Evolutionary conservation across 2,888 invertebrate genomes (phyloP).

Genomic region (Drosophila yooni): DNA sequence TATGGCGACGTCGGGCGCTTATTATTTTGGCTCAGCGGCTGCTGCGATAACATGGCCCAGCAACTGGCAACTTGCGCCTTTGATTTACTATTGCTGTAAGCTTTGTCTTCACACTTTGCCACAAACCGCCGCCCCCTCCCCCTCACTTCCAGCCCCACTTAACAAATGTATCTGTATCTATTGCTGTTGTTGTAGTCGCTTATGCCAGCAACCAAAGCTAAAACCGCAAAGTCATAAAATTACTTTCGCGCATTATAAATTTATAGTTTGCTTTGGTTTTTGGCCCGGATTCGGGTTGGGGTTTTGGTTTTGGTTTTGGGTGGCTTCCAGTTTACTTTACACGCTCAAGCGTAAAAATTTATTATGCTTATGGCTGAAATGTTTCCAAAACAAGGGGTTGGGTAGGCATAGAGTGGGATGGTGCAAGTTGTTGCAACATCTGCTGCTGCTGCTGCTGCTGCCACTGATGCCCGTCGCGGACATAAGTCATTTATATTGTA

Average conservation of each 20-base stretch:
- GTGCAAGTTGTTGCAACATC: conserved; percentile 58
- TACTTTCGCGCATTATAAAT: conserved; percentile 85
- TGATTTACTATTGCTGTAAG: conserved; percentile 69
- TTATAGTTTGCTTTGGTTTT: conserved; percentile 80
- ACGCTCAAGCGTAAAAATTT: conserved; percentile 84
- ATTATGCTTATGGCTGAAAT: conserved; percentile 80
- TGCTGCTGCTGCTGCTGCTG: conserved; percentile 55
- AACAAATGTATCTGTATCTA: conserved; percentile 38
- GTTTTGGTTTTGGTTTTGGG: conserved; percentile 23
- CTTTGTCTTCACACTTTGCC: conserved; percentile 53
- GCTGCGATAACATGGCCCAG: conserved; percentile 75
- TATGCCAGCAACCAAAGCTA: conserved; percentile 62
- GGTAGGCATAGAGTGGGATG: neutral
- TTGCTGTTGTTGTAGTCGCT: conserved; percentile 27
- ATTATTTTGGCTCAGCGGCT: conserved; percentile 74
- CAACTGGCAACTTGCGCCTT: conserved; percentile 45
- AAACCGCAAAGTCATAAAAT: conserved; percentile 84
- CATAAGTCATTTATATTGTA: conserved; percentile 81
- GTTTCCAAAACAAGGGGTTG: conserved; percentile 25
- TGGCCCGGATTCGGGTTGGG: conserved; percentile 18
- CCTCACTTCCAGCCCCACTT: conserved; percentile 6
- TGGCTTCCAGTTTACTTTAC: conserved; percentile 42
- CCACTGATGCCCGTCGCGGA: conserved; percentile 61
- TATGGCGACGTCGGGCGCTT: conserved; percentile 77
- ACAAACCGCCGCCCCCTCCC: neutral